These are phyloP conservation scores for Nematostella vectensis DNA, from an alignment of 92 coral and sea anemone genomes.

Conservation along the genomic window DNA sequence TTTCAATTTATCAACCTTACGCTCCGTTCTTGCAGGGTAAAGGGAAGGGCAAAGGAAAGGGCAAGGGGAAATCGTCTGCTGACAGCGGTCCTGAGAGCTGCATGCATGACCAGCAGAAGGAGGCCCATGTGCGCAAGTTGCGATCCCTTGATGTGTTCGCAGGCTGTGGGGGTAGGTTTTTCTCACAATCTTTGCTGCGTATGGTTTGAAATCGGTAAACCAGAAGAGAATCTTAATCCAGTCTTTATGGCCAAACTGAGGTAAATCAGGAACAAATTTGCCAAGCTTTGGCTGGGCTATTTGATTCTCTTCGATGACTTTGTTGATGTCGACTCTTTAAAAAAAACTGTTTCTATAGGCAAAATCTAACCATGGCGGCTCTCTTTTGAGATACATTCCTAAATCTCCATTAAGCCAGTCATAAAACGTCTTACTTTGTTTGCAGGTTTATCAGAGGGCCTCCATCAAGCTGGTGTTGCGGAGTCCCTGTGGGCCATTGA, in stretches of 20 bases:
- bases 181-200: neutral
- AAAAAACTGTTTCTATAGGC: too few relatives aligned
- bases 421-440: neutral
- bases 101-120: conserved; percentile 19
- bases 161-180: conserved; percentile 91
- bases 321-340: too few relatives aligned
- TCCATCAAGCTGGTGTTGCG: conserved; percentile 88
- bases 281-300: too few relatives aligned
- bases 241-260: too few relatives aligned
- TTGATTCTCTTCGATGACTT: too few relatives aligned
- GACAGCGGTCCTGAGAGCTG: conserved; percentile 15
- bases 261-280: too few relatives aligned
- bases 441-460: conserved; percentile 90
- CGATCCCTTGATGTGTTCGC: conserved; percentile 83
- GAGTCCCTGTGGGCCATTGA: conserved; percentile 95
- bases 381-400: too few relatives aligned
- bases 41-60: conserved; percentile 88
- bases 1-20: too few relatives aligned
- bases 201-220: too few relatives aligned
- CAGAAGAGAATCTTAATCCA: too few relatives aligned
- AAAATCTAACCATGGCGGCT: too few relatives aligned
- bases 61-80: conserved; percentile 46
- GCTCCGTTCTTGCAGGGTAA: conserved; percentile 23
- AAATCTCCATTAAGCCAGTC: too few relatives aligned
- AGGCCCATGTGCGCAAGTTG: conserved; percentile 26